phyloP scores from a whole-genome alignment of 2,113 vertebrate genomes.

The Mesocricetus auratus region DNA sequence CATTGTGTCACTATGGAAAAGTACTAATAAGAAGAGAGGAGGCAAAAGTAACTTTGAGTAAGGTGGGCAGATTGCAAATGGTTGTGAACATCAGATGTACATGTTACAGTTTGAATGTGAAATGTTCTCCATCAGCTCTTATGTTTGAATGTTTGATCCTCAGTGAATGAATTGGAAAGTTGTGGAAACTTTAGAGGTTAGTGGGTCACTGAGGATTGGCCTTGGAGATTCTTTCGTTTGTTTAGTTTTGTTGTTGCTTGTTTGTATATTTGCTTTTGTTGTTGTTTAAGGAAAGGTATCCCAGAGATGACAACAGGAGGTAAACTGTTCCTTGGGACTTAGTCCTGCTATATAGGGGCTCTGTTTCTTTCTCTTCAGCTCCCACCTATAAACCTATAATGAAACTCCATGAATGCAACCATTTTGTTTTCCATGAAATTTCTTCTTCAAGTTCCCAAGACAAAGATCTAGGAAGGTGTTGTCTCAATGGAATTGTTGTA shows the following conservation, averaged over 20 bases:
- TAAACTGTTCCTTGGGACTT: background rate
- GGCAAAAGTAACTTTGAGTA: background rate
- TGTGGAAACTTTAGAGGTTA: background rate
- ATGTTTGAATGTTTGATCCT: background rate
- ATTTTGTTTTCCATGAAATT: background rate
- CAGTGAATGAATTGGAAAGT: background rate
- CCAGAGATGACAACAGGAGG: background rate
- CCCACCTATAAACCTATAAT: background rate
- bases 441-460: background rate
- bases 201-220: background rate
- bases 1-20: background rate
- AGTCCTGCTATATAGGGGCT: background rate
- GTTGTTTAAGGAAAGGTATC: background rate
- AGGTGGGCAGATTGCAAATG: background rate
- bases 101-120: background rate
- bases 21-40: background rate
- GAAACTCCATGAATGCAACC: background rate
- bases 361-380: background rate
- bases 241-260: background rate
- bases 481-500: background rate
- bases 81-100: background rate
- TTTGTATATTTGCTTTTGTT: background rate
- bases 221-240: background rate
- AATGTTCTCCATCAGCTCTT: background rate
- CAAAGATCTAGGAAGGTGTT: background rate